These are phyloP conservation scores for Melinaea marsaeus DNA, from an alignment of 2,888 invertebrate genomes.

Conservation along the genomic window DNA sequence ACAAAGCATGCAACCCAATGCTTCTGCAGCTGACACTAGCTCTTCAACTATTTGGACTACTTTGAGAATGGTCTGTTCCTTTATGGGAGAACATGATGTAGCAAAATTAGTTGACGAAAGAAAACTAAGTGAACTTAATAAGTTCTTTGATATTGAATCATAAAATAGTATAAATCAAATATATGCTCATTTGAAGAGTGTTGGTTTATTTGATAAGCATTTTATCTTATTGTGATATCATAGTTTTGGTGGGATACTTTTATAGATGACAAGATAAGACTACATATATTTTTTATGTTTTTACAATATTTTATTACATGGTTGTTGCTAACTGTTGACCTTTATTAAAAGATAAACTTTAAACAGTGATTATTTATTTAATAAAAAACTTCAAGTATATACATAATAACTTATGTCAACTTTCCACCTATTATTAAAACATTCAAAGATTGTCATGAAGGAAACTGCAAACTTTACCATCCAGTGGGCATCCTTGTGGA, in stretches of 20 bases:
- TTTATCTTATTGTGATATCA: conserved; percentile 19
- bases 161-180: conserved; percentile 12
- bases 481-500: conserved; percentile 90
- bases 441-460: conserved; percentile 72
- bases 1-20: conserved; percentile 56
- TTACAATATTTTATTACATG: conserved; percentile 1
- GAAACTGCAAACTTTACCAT: conserved; percentile 82
- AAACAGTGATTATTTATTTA: conserved; percentile 9
- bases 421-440: background rate
- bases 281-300: conserved; percentile 15
- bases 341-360: background rate
- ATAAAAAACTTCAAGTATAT: conserved; percentile 12
- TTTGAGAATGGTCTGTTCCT: conserved; percentile 89
- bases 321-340: conserved; percentile 4
- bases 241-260: conserved; percentile 16
- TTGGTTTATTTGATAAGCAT: conserved; percentile 11
- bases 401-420: conserved; percentile 13
- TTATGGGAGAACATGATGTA: conserved; percentile 84
- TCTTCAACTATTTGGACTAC: conserved; percentile 97
- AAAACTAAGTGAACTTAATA: conserved; percentile 80
- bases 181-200: background rate
- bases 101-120: conserved; percentile 79
- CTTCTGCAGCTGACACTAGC: conserved; percentile 74
- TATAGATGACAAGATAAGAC: conserved; percentile 10
- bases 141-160: conserved; percentile 61